Percentiles rank a stretch among this genome's conserved stretches.
Evolutionary conservation across 2,113 vertebrate species (phyloP).

Genomic region (Dromaius novaehollandiae): DNA sequence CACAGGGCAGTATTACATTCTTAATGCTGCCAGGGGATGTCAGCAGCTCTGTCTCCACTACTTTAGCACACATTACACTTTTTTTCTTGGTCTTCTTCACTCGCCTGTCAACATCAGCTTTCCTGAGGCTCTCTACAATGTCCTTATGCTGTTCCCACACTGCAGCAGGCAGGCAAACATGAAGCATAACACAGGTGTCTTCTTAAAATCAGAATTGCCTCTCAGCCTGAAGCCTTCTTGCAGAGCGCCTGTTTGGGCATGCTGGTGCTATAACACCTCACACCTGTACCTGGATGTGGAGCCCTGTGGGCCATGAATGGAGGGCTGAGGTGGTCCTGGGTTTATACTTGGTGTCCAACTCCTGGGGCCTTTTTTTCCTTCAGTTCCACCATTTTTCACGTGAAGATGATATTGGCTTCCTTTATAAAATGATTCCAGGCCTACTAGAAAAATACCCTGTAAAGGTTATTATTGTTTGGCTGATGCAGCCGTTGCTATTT

Average conservation of each 20-base stretch:
- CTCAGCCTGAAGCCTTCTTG: background rate
- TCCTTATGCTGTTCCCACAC: background rate
- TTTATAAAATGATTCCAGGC: constrained; percentile 11
- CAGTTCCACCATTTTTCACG: background rate
- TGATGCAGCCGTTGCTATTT: background rate
- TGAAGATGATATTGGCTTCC: background rate
- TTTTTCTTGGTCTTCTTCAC: background rate
- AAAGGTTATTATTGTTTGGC: background rate
- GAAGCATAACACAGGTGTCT: background rate
- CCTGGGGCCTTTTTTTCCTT: background rate
- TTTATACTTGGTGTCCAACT: background rate
- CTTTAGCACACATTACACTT: background rate
- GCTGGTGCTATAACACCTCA: background rate
- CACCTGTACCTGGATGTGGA: background rate
- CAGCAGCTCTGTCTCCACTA: background rate
- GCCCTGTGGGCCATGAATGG: background rate
- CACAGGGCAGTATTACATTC: background rate
- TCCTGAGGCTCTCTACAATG: background rate
- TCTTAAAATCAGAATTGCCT: background rate
- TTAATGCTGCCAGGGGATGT: background rate
- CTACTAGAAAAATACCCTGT: background rate
- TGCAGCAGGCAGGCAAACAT: background rate
- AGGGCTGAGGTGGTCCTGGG: accelerated
- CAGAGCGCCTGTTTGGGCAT: background rate
- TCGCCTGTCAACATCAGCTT: background rate